Conservation (phyloP, 2,113 vertebrate species). For the Lasiurus borealis region DNA sequence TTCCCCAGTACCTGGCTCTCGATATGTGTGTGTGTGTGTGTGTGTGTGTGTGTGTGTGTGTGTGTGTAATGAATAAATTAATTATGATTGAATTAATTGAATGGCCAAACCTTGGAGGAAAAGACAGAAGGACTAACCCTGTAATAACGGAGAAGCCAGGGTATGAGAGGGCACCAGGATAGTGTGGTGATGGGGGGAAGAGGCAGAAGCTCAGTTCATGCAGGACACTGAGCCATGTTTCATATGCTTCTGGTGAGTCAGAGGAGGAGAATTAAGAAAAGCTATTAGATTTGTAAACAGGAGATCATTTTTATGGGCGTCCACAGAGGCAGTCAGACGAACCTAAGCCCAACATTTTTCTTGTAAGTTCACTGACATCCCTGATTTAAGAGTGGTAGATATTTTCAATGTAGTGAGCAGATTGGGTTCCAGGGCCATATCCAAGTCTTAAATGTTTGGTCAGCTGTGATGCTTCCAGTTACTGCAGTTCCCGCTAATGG, state of each 20-base stretch:
- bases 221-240: background rate
- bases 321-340: background rate
- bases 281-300: background rate
- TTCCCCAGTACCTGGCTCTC: background rate
- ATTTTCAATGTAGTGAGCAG: background rate
- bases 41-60: no score
- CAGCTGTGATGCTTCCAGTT: background rate
- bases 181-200: rapidly evolving
- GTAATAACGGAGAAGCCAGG: background rate
- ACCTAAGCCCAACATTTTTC: background rate
- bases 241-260: background rate
- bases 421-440: background rate
- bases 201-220: rapidly evolving
- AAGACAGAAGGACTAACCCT: background rate
- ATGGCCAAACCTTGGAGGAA: background rate
- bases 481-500: background rate
- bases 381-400: background rate
- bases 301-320: background rate
- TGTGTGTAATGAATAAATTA: slow-evolving; percentile 14
- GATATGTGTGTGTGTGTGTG: background rate
- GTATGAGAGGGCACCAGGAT: background rate
- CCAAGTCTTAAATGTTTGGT: background rate
- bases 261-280: background rate
- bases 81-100: background rate
- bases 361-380: background rate